These are phyloP conservation scores for Apolygus lucorum DNA, from an alignment of 1,140 invertebrate genomes.

Conservation along the genomic window DNA sequence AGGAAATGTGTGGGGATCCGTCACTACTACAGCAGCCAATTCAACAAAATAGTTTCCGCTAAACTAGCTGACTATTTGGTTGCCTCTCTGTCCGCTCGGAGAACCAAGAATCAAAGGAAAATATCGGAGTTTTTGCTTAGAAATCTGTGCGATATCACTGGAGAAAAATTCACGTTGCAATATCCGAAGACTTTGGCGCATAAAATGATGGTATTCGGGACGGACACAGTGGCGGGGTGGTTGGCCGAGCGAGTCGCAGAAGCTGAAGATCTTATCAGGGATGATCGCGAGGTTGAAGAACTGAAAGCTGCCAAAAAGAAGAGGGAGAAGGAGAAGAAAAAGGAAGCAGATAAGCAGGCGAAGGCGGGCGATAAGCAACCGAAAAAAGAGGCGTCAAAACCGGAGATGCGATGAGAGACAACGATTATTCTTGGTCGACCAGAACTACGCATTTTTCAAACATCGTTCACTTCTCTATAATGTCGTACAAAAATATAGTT, in stretches of 20 bases:
- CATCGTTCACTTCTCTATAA: too few species aligned
- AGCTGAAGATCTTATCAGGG: not conserved
- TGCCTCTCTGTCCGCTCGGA: not conserved
- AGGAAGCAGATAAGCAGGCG: not conserved
- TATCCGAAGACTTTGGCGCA: constrained; percentile 15
- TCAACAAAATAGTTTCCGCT: constrained; percentile 2
- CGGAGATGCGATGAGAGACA: too few species aligned
- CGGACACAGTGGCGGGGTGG: constrained; percentile 8
- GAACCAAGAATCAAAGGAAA: constrained; percentile 5
- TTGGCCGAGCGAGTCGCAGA: constrained; percentile 8
- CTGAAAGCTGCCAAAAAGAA: constrained; percentile 1
- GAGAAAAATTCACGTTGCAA: not conserved
- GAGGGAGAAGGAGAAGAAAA: not conserved
- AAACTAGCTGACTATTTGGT: constrained; percentile 16
- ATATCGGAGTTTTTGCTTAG: constrained; percentile 14
- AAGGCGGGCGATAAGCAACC: not conserved
- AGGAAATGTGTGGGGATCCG: not conserved
- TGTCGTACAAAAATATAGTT: too few species aligned
- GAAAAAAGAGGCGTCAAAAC: too few species aligned
- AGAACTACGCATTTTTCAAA: too few species aligned
- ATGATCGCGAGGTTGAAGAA: not conserved
- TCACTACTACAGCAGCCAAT: not conserved
- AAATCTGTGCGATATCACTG: constrained; percentile 2
- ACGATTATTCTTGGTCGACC: too few species aligned
- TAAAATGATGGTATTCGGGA: constrained; percentile 3